Evolutionary conservation across 2,113 vertebrate genomes (phyloP).

Genomic region (Noturus placidus): DNA sequence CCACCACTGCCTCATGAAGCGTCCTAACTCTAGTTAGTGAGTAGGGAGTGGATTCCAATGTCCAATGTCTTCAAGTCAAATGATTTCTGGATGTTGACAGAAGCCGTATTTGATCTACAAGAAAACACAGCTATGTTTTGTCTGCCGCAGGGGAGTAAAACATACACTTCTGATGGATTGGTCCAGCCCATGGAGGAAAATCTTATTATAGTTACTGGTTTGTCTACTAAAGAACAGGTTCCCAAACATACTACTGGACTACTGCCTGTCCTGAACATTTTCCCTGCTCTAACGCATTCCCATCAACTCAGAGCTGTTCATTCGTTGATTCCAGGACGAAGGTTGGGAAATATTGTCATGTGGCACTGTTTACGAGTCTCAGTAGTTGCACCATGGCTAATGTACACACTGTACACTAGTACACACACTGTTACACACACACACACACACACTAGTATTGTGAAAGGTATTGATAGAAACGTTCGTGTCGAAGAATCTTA

Average conservation of each 20-base stretch:
- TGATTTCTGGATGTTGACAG: background rate
- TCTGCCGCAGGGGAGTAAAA: background rate
- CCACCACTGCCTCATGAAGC: background rate
- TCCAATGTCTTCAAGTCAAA: background rate
- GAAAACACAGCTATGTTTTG: background rate
- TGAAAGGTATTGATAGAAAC: too few species aligned
- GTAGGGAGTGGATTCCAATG: background rate
- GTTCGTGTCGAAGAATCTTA: background rate
- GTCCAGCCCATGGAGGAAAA: background rate
- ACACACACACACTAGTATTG: too few species aligned
- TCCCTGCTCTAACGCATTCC: background rate
- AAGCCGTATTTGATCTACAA: background rate
- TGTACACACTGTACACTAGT: background rate
- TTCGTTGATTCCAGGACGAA: background rate
- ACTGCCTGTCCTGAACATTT: background rate
- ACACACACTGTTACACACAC: too few species aligned
- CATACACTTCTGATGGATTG: background rate
- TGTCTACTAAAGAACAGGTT: background rate
- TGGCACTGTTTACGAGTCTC: background rate
- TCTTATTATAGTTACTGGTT: background rate
- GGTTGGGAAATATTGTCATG: background rate
- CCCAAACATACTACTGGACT: background rate
- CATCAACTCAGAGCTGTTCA: background rate
- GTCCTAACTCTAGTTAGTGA: background rate
- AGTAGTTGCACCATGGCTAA: background rate